Evolutionary conservation across 2,888 invertebrate genomes (phyloP).

Genomic region (Meiosimyza platycephala): DNA sequence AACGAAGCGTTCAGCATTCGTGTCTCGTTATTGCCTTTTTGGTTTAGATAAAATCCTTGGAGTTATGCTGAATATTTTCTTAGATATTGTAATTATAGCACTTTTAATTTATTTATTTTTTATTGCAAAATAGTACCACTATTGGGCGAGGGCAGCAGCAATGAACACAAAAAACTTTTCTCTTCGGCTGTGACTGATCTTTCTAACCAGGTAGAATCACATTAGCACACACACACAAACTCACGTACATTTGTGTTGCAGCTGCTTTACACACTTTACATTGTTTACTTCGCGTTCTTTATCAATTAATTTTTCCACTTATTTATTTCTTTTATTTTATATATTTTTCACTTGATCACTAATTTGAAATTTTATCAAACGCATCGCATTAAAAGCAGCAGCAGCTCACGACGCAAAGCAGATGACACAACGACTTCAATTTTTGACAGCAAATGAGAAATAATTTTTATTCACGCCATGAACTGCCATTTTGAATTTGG

Average conservation of each 20-base stretch:
- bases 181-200: neutral
- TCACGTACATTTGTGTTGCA: conserved; percentile 1
- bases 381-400: conserved; percentile 2
- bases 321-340: conserved; percentile 7
- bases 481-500: conserved; percentile 31
- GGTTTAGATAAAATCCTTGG: neutral
- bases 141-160: conserved; percentile 19
- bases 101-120: neutral
- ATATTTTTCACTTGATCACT: neutral
- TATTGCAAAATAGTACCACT: neutral
- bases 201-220: neutral
- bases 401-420: conserved; percentile 4
- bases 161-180: neutral
- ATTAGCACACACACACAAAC: conserved; percentile 17
- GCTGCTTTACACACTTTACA: conserved; percentile 14
- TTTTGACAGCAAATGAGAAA: conserved; percentile 48
- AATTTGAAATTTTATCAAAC: neutral
- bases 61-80: neutral
- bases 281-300: conserved; percentile 11
- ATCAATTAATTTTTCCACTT: conserved; percentile 7
- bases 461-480: conserved; percentile 48
- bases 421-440: conserved; percentile 43
- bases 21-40: neutral
- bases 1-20: neutral
- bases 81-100: neutral